Evolutionary conservation across 2,888 invertebrate species (phyloP).

Genomic region (Tipula helvola): DNA sequence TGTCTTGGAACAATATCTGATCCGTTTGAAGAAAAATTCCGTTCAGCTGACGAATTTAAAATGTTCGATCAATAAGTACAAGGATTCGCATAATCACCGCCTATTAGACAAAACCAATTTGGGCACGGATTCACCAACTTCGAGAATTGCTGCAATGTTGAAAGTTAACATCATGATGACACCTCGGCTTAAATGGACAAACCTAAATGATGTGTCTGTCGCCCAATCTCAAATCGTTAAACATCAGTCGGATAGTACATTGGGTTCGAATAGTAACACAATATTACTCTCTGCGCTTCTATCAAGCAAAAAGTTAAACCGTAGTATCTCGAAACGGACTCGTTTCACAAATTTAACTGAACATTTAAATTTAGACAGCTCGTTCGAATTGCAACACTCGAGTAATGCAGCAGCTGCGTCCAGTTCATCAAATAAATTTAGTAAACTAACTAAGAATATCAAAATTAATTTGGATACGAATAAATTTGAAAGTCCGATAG

Average conservation of each 20-base stretch:
- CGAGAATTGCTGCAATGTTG: not conserved
- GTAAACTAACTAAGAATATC: not conserved
- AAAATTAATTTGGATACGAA: not conserved
- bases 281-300: not conserved
- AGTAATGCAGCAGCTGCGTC: not conserved
- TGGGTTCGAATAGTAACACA: not conserved
- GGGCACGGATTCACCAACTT: not conserved
- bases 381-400: not conserved
- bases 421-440: not conserved
- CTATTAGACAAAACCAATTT: not conserved
- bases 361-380: not conserved
- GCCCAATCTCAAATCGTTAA: not conserved
- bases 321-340: not conserved
- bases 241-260: not conserved
- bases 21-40: not conserved
- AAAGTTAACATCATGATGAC: not conserved
- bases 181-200: not conserved
- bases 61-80: not conserved
- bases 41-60: not conserved
- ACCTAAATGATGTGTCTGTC: not conserved
- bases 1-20: not conserved
- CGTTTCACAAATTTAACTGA: not conserved
- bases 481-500: not conserved
- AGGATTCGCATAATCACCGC: not conserved
- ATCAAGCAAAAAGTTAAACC: not conserved